Percentiles rank a stretch among this genome's conserved stretches.
Evolutionary conservation across 2,888 invertebrate species (phyloP).

Genomic region (Perdita meconis): DNA sequence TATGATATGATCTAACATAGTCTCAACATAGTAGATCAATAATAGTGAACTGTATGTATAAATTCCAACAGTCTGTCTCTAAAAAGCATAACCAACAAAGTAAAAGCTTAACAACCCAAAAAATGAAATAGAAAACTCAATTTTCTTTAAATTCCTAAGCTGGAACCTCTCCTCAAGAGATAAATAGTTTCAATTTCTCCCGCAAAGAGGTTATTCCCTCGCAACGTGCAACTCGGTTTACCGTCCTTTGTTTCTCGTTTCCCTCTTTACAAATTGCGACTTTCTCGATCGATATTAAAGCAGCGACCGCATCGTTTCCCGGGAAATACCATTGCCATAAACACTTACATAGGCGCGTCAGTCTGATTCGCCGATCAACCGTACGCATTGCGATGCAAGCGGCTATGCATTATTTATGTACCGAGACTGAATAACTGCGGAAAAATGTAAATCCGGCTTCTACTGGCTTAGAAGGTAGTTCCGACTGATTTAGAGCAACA

Average conservation of each 20-base stretch:
- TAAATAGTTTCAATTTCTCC: no score
- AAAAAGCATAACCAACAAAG: no score
- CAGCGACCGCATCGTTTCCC: not conserved
- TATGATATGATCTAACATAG: no score
- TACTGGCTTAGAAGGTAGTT: constrained; percentile 6
- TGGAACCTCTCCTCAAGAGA: no score
- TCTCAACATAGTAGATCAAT: no score
- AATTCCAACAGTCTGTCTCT: no score
- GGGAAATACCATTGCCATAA: constrained; percentile 8
- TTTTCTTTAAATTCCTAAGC: no score
- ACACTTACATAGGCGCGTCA: constrained; percentile 1
- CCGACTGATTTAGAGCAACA: constrained; percentile 47
- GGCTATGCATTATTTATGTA: constrained; percentile 49
- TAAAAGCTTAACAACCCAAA: no score
- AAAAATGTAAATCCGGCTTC: constrained; percentile 46
- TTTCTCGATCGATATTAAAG: constrained; percentile 33
- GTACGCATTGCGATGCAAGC: constrained; percentile 26
- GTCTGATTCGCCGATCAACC: constrained; percentile 39
- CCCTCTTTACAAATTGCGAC: not conserved
- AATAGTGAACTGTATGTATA: no score
- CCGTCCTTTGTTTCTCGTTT: not conserved
- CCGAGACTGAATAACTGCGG: constrained; percentile 28
- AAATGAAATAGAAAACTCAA: no score
- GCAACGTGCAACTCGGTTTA: not conserved
- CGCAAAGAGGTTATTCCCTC: no score